Evolutionary conservation across 1,140 invertebrate species (phyloP), one percentile per base, ranked within the genome.

Genomic region (Brachionus sp.): DNA sequence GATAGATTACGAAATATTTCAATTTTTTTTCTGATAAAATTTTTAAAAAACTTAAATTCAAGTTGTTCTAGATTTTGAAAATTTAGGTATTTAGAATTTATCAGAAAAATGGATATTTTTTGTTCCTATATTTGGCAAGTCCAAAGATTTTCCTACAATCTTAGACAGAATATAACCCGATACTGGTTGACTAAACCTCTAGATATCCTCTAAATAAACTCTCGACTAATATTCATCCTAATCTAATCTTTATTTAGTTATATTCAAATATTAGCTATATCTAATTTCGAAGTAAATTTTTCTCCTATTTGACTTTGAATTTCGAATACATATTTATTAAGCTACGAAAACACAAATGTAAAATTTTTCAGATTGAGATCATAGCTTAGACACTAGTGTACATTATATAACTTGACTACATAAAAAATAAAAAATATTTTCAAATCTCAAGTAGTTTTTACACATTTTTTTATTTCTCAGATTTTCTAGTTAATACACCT

Each of bases 401-500:
- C 50, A 57, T 66, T 66, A 66, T 66, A 66, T 66, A 66, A 66
- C 64, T 66, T 66, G n/a, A 66, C 64, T 66, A 66, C 64, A 66
- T 33, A 66, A 33, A 66, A 66, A 66, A 66, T 66, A 66, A 66
- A 66, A 66, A 66, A 66, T 66, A 66, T 66, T 66, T 33, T 66
- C 33, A 66, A 66, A 66, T 13, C 64, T 66, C 64, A 66, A 66
- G 64, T 66, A 66, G 64, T 66, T 66, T 66, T 33, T 37, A 57
- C 33, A 33, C 33, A 66, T 66, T 66, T 66, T 66, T 37, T 33
- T 33, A 66, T 33, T 66, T 66, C 13, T 66, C n/a, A 66, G 2
- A 66, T 66, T 66, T 66, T 66, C 64, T 66, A 37, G 64, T 66
- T 66, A 66, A 37, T 66, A 66, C 33, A 66, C 64, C 64, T 66